Conservation (phyloP, 1,140 invertebrate species). For the Pollicipes pollicipes region DNA sequence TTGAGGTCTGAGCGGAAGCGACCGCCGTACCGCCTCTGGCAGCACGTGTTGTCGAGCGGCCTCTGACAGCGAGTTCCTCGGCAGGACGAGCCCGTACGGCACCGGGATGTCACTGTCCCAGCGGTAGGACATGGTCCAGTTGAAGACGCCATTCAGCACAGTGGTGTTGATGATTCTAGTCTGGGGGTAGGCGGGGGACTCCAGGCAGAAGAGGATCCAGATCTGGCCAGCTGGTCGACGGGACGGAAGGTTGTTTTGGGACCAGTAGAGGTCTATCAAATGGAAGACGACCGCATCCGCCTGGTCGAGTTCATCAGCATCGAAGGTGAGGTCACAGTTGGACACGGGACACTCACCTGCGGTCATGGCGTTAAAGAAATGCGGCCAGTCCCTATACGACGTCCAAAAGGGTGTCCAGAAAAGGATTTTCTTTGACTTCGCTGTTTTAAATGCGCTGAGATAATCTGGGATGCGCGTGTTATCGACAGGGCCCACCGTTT, state of each 20-base stretch:
- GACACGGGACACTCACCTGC: background rate
- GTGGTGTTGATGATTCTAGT: background rate
- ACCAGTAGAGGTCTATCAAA: background rate
- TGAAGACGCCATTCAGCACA: constrained; percentile 23
- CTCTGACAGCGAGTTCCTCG: background rate
- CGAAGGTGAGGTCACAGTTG: background rate
- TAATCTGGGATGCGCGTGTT: no score
- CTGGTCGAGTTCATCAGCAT: background rate
- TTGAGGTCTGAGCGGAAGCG: background rate
- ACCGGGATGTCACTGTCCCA: constrained; percentile 25
- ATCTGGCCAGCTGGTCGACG: background rate
- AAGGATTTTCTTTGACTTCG: constrained; percentile 2
- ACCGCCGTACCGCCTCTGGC: no score
- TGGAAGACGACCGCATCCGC: constrained; percentile 8
- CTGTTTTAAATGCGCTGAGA: background rate
- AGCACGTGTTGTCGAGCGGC: background rate
- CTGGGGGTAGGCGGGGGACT: background rate
- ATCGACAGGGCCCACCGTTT: no score
- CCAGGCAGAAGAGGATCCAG: background rate
- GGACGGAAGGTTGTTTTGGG: background rate
- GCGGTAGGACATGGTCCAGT: constrained; percentile 32
- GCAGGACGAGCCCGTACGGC: constrained; percentile 26
- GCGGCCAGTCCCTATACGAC: background rate
- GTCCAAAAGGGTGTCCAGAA: constrained; percentile 6
- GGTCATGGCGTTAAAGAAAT: background rate